Base-by-base conservation (phyloP, 2,797 vertebrate species). In the Carduelis carduelis region DNA sequence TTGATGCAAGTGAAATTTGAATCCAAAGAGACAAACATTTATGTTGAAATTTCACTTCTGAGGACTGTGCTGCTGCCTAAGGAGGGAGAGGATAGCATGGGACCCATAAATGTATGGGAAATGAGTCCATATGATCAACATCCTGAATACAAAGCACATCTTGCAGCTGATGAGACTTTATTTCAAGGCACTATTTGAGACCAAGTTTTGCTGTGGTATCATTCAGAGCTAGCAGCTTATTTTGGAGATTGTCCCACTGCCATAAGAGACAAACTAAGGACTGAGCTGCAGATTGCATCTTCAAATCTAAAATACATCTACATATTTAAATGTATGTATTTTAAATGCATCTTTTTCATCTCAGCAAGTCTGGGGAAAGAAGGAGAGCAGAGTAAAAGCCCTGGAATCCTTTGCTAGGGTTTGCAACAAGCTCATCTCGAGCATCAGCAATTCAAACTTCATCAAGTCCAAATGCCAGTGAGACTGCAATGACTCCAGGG, bases 381-480 rank as follows among this genome's bases (percentile, higher is more conserved):
- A 69, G 68, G 14, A 52, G 5, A 78, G 22, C 14, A 26, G n/a
- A 59, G 23, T 61, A 56, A 91, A 81, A 79, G 6, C 34, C 57
- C 19, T 49, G 52, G 81, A 94, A 82, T 56, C 50, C 32, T 89
- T 61, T n/a, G 41, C 22, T 32, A 27, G 43, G 37, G 23, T 65
- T 94, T 28, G 5, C 43, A 91, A 72, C 26, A 28, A 79, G 37
- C 68, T 79, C 76, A 70, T 64, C n/a, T 52, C 21, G 34, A 87
- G 44, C 82, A 91, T 64, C 68, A 85, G 84, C 89, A 80, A 91
- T 70, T 89, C 71, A 57, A 92, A 59, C 66, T 68, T 89, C 69
- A 89, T 85, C 85, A 60, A 43, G 44, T 37, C 4, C 0, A 87
- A 95, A 88, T 28, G 32, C 28, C 43, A 44, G 7, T 3, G 27